Evolutionary conservation across 2,113 vertebrate species (phyloP).

Genomic region (Cryptotis parvus): DNA sequence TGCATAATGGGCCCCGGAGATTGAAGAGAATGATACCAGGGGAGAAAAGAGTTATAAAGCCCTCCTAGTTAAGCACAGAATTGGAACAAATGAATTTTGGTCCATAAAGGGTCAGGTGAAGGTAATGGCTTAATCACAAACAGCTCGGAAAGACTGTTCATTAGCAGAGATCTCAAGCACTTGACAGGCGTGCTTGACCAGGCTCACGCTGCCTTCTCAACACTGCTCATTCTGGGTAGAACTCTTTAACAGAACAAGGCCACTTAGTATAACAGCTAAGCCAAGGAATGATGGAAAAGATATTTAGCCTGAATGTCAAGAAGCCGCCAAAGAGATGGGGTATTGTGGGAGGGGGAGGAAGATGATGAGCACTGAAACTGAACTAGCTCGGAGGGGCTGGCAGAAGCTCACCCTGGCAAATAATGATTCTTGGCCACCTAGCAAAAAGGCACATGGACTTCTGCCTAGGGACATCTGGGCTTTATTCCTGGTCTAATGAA

Average conservation of each 20-base stretch:
- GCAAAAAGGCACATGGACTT: slow-evolving; percentile 55
- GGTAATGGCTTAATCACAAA: slow-evolving; percentile 76
- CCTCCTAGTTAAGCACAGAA: slow-evolving; percentile 77
- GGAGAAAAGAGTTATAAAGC: slow-evolving; percentile 63
- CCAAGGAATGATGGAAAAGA: slow-evolving; percentile 59
- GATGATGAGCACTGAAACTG: background rate
- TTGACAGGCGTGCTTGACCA: slow-evolving; percentile 42
- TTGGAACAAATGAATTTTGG: slow-evolving; percentile 72
- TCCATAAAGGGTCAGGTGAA: slow-evolving; percentile 70
- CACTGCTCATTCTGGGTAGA: slow-evolving; percentile 57
- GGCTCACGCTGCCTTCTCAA: slow-evolving; percentile 54
- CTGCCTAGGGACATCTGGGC: slow-evolving; percentile 73
- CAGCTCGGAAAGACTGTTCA: slow-evolving; percentile 67
- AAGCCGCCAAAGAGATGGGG: slow-evolving; percentile 33
- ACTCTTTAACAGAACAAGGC: slow-evolving; percentile 61
- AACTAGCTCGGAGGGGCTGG: slow-evolving; percentile 17
- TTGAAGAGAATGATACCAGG: slow-evolving; percentile 64
- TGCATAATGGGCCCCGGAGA: slow-evolving; percentile 66
- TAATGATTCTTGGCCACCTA: slow-evolving; percentile 62
- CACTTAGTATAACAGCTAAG: slow-evolving; percentile 62
- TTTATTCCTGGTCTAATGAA: slow-evolving; percentile 72
- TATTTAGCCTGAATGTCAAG: slow-evolving; percentile 56
- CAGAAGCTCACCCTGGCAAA: slow-evolving; percentile 37
- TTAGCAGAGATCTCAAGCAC: slow-evolving; percentile 59
- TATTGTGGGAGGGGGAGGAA: background rate